A percentile compares a stretch with the other conserved stretches of the same genome.
phyloP scores from a whole-genome alignment of 92 coral and sea anemone species.

The Parazoanthus atlanticus region DNA sequence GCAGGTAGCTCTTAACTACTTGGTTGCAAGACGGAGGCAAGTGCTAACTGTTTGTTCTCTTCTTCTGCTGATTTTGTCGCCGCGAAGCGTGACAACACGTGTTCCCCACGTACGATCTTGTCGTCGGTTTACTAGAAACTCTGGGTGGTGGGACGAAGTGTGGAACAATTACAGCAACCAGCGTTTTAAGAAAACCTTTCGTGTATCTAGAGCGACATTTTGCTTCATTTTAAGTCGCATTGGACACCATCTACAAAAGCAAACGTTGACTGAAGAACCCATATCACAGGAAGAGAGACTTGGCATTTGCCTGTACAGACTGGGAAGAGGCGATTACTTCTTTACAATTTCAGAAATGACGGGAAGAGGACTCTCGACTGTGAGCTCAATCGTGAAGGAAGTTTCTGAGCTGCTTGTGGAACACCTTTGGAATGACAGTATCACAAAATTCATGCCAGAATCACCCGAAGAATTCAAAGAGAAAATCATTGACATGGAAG shows the following conservation, averaged over 20 bases:
- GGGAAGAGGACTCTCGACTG: conserved; percentile 59
- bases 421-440: conserved; percentile 48
- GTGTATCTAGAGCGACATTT: conserved; percentile 59
- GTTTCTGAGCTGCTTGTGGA: conserved; percentile 50
- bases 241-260: conserved; percentile 37
- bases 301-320: conserved; percentile 54
- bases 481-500: conserved; percentile 51
- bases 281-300: conserved; percentile 57
- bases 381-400: conserved; percentile 48
- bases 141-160: conserved; percentile 53
- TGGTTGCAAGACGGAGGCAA: conserved; percentile 29
- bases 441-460: conserved; percentile 44
- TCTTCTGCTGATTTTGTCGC: conserved; percentile 23
- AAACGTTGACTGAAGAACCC: conserved; percentile 56
- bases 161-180: conserved; percentile 51
- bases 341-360: conserved; percentile 58
- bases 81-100: conserved; percentile 26
- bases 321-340: conserved; percentile 52
- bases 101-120: conserved; percentile 38
- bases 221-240: conserved; percentile 51
- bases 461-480: conserved; percentile 43
- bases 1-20: conserved; percentile 25
- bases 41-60: conserved; percentile 28
- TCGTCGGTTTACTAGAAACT: conserved; percentile 45
- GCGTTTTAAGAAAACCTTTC: conserved; percentile 65